phyloP scores from a whole-genome alignment of 1,140 invertebrate species.

The Panulirus ornatus region DNA sequence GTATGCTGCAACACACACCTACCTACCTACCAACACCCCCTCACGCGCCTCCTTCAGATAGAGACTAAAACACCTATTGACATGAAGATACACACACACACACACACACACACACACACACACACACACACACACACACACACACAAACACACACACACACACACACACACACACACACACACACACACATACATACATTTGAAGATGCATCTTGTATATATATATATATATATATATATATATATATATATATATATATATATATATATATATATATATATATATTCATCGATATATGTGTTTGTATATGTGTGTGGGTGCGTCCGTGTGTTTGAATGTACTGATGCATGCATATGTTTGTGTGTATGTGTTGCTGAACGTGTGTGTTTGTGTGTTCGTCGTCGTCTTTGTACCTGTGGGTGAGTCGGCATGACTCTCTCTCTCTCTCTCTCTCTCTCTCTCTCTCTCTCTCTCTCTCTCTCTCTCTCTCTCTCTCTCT shows the following conservation, averaged over 20 bases:
- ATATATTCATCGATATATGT: too few species aligned
- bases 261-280: conserved; percentile 47
- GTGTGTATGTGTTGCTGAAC: too few species aligned
- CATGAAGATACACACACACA: background rate
- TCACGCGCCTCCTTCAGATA: background rate
- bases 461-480: conserved; percentile 1
- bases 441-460: conserved; percentile 3
- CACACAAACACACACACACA: conserved; percentile 45
- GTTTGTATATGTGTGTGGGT: too few species aligned
- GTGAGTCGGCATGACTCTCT: too few species aligned
- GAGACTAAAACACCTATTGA: background rate
- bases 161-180: conserved; percentile 42
- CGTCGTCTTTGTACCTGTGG: too few species aligned
- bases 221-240: background rate
- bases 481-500: background rate
- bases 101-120: background rate
- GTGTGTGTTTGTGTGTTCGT: too few species aligned
- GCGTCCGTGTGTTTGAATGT: too few species aligned
- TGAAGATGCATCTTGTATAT: background rate
- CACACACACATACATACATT: conserved; percentile 36
- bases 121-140: conserved; percentile 9
- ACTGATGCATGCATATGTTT: too few species aligned
- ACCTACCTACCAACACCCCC: background rate
- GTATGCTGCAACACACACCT: background rate
- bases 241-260: conserved; percentile 7